Conservation (phyloP, 1,140 invertebrate species). For the Tigriopus japonicus region DNA sequence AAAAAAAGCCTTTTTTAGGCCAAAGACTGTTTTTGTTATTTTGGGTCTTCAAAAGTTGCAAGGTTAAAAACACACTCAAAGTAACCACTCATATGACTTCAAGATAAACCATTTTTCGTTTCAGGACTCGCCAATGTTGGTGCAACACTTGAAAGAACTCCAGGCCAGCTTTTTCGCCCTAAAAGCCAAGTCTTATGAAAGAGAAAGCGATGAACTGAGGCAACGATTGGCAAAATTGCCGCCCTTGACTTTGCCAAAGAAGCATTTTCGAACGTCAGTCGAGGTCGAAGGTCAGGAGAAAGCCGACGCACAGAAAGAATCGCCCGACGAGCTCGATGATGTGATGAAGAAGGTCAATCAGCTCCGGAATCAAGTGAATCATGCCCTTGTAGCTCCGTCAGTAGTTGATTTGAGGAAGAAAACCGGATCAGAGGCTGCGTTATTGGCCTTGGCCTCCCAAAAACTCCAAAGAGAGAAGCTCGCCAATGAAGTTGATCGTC, state of each 20-base stretch:
- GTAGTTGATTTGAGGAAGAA: not conserved
- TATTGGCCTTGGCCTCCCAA: not conserved
- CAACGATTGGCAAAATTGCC: conserved; percentile 9
- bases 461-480: not conserved
- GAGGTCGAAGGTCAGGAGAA: not conserved
- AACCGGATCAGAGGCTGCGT: not conserved
- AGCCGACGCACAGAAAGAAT: not conserved
- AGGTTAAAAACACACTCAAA: too few species aligned
- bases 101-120: conserved; percentile 1
- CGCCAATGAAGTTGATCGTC: not conserved
- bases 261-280: not conserved
- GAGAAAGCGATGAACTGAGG: conserved; percentile 10
- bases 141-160: conserved; percentile 22
- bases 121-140: conserved; percentile 20
- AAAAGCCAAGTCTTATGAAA: not conserved
- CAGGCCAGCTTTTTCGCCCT: conserved; percentile 21
- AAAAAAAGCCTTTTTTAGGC: too few species aligned
- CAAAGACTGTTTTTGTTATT: too few species aligned
- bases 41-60: too few species aligned
- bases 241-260: conserved; percentile 11
- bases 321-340: not conserved
- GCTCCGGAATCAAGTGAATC: not conserved
- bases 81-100: too few species aligned
- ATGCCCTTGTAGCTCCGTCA: not conserved
- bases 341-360: not conserved